phyloP scores from a whole-genome alignment of 2,888 invertebrate genomes.

The Julus scanicus region DNA sequence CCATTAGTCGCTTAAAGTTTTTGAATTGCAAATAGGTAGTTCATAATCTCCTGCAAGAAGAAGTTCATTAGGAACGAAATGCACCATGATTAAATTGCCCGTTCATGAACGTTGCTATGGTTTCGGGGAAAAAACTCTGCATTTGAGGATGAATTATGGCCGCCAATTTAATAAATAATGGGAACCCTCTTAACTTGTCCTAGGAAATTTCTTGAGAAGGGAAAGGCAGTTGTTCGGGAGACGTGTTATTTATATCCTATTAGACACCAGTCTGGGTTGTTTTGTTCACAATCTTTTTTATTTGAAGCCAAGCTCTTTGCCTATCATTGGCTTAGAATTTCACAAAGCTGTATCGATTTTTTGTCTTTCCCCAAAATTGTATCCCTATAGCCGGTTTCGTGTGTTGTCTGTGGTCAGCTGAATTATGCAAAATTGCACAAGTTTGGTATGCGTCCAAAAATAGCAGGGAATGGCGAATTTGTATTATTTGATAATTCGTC shows the following conservation, averaged over 20 bases:
- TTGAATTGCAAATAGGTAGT: too few species aligned
- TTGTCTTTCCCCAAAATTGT: not conserved
- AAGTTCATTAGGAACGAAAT: not conserved
- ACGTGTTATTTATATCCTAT: not conserved
- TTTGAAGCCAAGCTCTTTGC: not conserved
- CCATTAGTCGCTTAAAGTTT: too few species aligned
- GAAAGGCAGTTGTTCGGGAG: not conserved
- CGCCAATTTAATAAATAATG: not conserved
- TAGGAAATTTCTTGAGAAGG: not conserved
- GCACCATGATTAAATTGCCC: not conserved
- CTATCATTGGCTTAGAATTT: not conserved
- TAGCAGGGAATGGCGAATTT: too few species aligned
- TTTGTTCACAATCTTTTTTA: not conserved
- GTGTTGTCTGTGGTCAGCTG: not conserved
- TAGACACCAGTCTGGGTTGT: not conserved
- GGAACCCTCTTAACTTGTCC: not conserved
- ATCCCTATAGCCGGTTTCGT: not conserved
- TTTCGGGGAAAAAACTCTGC: not conserved
- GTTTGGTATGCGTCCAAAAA: too few species aligned
- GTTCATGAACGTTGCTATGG: not conserved
- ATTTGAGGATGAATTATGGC: not conserved
- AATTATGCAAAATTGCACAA: not conserved
- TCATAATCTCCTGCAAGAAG: too few species aligned
- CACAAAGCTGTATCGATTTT: not conserved
- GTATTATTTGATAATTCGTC: too few species aligned